Percentiles rank a stretch among this genome's conserved stretches.
Conservation (phyloP, 2,113 vertebrate species). For the Propithecus coquereli region DNA sequence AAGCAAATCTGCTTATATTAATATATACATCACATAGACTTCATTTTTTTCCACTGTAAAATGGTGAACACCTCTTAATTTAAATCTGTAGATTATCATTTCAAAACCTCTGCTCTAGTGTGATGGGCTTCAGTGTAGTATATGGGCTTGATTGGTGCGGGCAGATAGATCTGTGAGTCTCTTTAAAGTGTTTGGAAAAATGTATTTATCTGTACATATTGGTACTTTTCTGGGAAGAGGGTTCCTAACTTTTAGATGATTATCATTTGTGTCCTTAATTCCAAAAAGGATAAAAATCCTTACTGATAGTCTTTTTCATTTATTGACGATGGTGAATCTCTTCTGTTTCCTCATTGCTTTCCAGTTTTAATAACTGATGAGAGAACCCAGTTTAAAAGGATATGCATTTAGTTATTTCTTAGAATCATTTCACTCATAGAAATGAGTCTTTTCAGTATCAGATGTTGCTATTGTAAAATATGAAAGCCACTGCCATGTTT, state of each 20-base stretch:
- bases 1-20: background rate
- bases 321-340: background rate
- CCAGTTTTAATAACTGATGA: background rate
- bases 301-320: background rate
- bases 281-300: background rate
- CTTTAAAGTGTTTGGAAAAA: background rate
- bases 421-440: background rate
- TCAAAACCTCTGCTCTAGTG: background rate
- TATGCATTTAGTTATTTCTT: background rate
- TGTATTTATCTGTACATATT: background rate
- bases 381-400: background rate
- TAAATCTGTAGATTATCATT: background rate
- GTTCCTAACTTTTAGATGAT: background rate
- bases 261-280: background rate
- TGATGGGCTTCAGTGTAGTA: background rate
- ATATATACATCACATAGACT: background rate
- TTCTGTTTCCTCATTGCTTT: background rate
- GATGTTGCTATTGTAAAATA: background rate
- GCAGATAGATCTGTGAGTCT: background rate
- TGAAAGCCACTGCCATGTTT: background rate
- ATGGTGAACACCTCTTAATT: background rate
- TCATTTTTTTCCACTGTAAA: background rate
- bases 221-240: background rate
- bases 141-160: background rate
- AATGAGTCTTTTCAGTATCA: background rate